These are phyloP conservation scores for Balanococcus diminutus DNA, from an alignment of 2,888 invertebrate genomes.

Conservation along the genomic window DNA sequence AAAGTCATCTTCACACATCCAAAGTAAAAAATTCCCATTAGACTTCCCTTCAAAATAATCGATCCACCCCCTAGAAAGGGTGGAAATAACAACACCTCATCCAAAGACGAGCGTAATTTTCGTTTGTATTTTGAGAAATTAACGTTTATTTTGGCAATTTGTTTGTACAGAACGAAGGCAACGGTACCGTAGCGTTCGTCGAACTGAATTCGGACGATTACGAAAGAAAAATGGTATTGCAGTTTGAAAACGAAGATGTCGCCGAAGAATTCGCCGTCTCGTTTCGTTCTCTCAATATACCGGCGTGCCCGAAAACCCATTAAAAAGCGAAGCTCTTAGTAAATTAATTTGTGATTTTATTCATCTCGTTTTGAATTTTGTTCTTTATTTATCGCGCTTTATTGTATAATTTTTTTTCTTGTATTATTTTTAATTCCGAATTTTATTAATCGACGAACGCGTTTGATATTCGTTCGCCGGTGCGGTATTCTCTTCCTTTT, in stretches of 20 bases:
- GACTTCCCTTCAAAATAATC: too few species aligned
- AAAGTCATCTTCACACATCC: too few species aligned
- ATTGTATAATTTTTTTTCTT: not conserved
- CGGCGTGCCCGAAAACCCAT: not conserved
- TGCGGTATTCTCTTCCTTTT: not conserved
- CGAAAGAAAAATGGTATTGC: not conserved
- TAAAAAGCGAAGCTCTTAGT: not conserved
- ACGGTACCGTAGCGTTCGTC: not conserved
- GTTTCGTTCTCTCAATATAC: not conserved
- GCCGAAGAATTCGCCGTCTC: not conserved
- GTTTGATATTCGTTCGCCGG: not conserved
- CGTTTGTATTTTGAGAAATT: too few species aligned
- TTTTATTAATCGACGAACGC: not conserved
- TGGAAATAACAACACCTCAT: too few species aligned
- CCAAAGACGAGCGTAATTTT: too few species aligned
- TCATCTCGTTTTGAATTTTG: not conserved
- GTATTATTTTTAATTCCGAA: not conserved
- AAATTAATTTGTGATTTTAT: not conserved
- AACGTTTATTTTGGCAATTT: not conserved
- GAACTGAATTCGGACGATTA: not conserved
- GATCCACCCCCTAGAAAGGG: too few species aligned
- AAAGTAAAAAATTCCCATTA: too few species aligned
- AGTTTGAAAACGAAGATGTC: not conserved
- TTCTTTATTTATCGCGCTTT: not conserved
- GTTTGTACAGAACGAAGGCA: not conserved